A percentile compares a stretch with the other conserved stretches of the same genome.
Evolutionary conservation across 1,140 invertebrate genomes (phyloP).

Genomic region (Stegodyphus dumicola): DNA sequence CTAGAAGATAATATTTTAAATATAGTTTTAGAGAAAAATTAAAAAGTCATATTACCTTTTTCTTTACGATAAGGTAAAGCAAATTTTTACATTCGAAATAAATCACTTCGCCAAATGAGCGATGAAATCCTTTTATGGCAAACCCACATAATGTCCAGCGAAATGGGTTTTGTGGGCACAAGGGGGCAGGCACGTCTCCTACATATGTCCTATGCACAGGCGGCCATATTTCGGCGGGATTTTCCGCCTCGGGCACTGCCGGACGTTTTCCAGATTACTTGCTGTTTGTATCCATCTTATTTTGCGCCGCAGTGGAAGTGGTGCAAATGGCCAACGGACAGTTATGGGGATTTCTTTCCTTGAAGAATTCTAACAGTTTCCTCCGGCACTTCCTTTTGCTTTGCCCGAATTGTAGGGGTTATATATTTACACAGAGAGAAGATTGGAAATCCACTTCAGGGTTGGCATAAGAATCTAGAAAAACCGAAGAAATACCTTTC

Average conservation of each 20-base stretch:
- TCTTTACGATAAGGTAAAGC: background rate
- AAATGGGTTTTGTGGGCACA: conserved; percentile 41
- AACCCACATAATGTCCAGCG: conserved; percentile 33
- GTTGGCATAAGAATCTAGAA: no score
- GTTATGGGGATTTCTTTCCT: conserved; percentile 38
- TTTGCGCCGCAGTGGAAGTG: conserved; percentile 19
- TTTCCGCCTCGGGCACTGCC: conserved; percentile 50
- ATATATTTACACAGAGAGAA: no score
- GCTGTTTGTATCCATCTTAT: conserved; percentile 60
- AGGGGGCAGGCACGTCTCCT: conserved; percentile 47
- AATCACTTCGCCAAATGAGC: conserved; percentile 18
- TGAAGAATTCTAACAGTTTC: background rate
- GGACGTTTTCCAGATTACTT: conserved; percentile 61
- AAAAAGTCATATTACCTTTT: background rate
- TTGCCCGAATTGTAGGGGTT: no score
- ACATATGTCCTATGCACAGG: conserved; percentile 58
- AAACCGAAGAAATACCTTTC: no score
- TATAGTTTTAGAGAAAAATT: background rate
- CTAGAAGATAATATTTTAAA: no score
- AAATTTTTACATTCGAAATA: background rate
- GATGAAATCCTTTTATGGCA: background rate
- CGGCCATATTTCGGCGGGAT: conserved; percentile 59
- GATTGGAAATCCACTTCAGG: no score
- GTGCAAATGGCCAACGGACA: conserved; percentile 41
- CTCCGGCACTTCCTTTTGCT: no score